A percentile compares a stretch with the other conserved stretches of the same genome.
These are phyloP conservation scores for Alviniconcha strummeri DNA, from an alignment of 2,888 invertebrate species.

Conservation along the genomic window DNA sequence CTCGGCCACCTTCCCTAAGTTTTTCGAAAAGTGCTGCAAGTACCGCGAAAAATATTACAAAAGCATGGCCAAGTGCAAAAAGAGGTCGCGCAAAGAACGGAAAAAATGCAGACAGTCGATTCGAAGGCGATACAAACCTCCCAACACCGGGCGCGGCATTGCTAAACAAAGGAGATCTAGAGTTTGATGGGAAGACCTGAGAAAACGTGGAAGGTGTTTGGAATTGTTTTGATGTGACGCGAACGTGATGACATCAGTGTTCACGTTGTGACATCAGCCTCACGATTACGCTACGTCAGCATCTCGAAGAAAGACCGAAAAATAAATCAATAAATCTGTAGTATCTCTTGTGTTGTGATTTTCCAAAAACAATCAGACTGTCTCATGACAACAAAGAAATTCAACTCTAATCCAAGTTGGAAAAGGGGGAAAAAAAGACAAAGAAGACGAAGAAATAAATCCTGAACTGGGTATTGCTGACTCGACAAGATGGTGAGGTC, in stretches of 20 bases:
- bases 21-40: slow-evolving; percentile 59
- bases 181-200: slow-evolving; percentile 16
- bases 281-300: not conserved
- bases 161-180: not conserved
- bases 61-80: slow-evolving; percentile 48
- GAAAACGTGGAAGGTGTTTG: not conserved
- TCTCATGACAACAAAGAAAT: not conserved
- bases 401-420: too few species aligned
- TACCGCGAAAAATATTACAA: slow-evolving; percentile 46
- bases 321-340: not conserved
- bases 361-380: not conserved
- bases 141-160: not conserved
- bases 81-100: slow-evolving; percentile 27
- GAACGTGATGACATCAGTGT: not conserved
- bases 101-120: slow-evolving; percentile 37
- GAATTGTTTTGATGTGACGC: not conserved
- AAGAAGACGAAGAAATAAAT: not conserved
- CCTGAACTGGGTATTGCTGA: not conserved
- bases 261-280: slow-evolving; percentile 7
- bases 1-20: slow-evolving; percentile 47
- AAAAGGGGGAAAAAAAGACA: not conserved
- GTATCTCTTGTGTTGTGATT: not conserved
- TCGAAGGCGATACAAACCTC: slow-evolving; percentile 34
- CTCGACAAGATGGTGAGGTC: too few species aligned
- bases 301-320: not conserved